phyloP scores from a whole-genome alignment of 2,113 vertebrate genomes.

The Saccopteryx bilineata region DNA sequence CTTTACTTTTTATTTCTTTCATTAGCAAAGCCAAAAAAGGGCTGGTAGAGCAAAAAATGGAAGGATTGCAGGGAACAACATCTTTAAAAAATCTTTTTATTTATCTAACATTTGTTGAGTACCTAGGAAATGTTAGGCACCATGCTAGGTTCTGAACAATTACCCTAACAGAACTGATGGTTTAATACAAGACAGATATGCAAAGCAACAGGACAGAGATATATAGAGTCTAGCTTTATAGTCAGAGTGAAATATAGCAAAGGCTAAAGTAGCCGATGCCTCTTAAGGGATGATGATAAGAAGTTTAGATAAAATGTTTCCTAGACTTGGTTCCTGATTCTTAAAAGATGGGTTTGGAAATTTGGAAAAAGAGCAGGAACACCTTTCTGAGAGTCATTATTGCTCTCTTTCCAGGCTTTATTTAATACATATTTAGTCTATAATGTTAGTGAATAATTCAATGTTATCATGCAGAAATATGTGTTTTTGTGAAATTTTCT shows the following conservation, averaged over 20 bases:
- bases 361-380: neutral
- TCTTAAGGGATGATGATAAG: neutral
- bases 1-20: slow-evolving; percentile 64
- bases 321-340: neutral
- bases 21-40: slow-evolving; percentile 24
- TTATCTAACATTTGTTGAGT: neutral
- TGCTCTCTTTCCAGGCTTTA: slow-evolving; percentile 2
- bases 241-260: neutral
- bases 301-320: neutral
- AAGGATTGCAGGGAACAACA: neutral
- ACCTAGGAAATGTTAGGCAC: neutral
- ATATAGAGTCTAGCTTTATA: neutral
- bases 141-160: neutral
- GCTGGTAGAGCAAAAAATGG: slow-evolving; percentile 9
- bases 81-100: neutral
- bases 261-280: neutral
- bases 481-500: neutral
- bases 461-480: neutral
- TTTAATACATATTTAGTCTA: slow-evolving; percentile 37
- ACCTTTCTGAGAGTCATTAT: neutral
- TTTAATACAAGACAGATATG: neutral
- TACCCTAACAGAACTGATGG: neutral
- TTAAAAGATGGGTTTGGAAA: neutral
- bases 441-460: slow-evolving; percentile 16
- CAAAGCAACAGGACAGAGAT: neutral